Evolutionary conservation across 2,797 vertebrate genomes (phyloP), one percentile per base, ranked within the genome.

Genomic region (Lophotriccus pileatus): DNA sequence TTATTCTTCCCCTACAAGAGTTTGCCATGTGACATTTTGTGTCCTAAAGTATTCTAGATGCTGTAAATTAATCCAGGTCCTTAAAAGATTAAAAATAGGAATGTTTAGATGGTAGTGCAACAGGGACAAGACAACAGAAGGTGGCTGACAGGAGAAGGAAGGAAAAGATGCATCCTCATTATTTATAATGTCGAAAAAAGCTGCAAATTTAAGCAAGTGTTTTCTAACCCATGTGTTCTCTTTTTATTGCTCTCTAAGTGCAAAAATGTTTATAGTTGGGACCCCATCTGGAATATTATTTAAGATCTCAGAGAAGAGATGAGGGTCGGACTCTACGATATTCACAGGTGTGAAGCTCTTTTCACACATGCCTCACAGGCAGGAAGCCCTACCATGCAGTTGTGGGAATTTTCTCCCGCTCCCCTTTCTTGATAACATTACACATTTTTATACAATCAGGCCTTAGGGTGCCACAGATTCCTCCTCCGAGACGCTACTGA

Each of bases 271-370:
- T 91, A 87, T 88, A 68, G 80, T 79, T 88, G 63, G 22, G 34
- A 93, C 36, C 37, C 82, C 79, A 93, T 81, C 64, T 94, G 93
- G 90, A 95, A 74, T 55, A 50, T 94, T 90, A 75, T 91, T 96
- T 94, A 91, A 94, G 67, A 50, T 60, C 73, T 92, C 47, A 30
- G 76, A 68, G 39, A 77, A 67, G n/a, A 81, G 56, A 63, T 63
- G 41, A 68, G 32, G 13, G 15, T 64, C 23, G 32, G 50, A 73
- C 53, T 86, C 58, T 47, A n/a, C 1, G 0, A 47, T 86, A 90
- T 47, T 76, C 85, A 14, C 30, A 94, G 87, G 73, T 95, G 88
- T 88, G 87, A 93, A 91, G 44, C 44, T 73, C 17, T 84, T 60
- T 90, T 92, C 70, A 60, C 47, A 70, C 52, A 34, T 64, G 67